A percentile compares a stretch with the other conserved stretches of the same genome.
Evolutionary conservation across 1,140 invertebrate genomes (phyloP).

Genomic region (Ganaspis sp.): DNA sequence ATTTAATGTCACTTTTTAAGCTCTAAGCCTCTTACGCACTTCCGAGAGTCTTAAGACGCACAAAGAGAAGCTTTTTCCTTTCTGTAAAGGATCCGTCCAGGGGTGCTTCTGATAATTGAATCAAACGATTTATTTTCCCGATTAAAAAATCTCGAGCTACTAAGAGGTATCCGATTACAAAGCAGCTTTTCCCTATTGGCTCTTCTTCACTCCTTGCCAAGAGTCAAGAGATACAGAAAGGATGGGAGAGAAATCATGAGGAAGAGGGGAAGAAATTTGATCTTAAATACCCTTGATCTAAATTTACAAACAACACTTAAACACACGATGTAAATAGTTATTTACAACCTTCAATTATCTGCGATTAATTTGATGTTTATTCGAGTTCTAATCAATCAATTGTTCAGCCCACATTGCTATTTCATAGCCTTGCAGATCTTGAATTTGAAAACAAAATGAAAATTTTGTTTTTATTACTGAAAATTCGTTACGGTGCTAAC

Average conservation of each 20-base stretch:
- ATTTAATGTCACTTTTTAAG: constrained; percentile 71
- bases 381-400: too few relatives aligned
- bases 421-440: too few relatives aligned
- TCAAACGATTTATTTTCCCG: constrained; percentile 76
- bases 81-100: constrained; percentile 52
- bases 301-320: not conserved
- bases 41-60: constrained; percentile 72
- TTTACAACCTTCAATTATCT: not conserved
- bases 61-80: constrained; percentile 71
- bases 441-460: too few relatives aligned
- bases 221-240: constrained; percentile 36
- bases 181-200: constrained; percentile 67
- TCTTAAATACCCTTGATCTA: constrained; percentile 40
- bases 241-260: constrained; percentile 42
- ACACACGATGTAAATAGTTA: too few relatives aligned
- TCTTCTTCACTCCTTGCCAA: constrained; percentile 35
- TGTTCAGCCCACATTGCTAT: too few relatives aligned
- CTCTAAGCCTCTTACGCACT: constrained; percentile 74
- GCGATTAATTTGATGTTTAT: too few relatives aligned
- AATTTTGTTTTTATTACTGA: too few relatives aligned
- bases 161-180: constrained; percentile 71
- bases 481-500: not conserved
- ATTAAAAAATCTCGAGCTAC: constrained; percentile 74
- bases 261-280: constrained; percentile 61
- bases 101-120: constrained; percentile 72